phyloP scores from a whole-genome alignment of 2,113 vertebrate genomes.

The Xiphorhynchus elegans region DNA sequence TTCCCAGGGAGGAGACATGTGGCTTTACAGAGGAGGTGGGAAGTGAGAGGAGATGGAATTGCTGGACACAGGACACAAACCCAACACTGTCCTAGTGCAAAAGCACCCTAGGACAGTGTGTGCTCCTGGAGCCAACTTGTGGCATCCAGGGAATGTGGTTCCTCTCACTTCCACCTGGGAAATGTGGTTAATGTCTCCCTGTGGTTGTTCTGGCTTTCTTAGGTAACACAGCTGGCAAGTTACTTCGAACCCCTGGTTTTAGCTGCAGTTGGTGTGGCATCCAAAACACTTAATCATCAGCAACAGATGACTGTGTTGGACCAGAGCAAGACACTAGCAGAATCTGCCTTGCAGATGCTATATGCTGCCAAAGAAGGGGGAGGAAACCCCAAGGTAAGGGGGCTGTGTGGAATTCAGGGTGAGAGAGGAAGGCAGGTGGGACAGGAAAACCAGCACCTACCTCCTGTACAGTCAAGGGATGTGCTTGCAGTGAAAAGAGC shows the following conservation, averaged over 20 bases:
- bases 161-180: background rate
- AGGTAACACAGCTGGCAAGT: constrained; percentile 95
- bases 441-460: accelerated
- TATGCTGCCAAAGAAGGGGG: constrained; percentile 98
- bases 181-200: background rate
- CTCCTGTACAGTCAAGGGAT: background rate
- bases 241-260: constrained; percentile 95
- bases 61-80: background rate
- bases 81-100: accelerated
- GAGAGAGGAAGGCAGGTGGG: accelerated
- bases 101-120: background rate
- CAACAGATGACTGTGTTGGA: constrained; percentile 97
- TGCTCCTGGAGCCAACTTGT: background rate
- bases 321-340: constrained; percentile 96
- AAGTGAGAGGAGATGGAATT: background rate
- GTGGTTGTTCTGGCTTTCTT: background rate
- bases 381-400: constrained; percentile 93
- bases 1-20: accelerated
- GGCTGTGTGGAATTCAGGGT: background rate
- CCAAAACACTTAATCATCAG: constrained; percentile 92
- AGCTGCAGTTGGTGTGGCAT: constrained; percentile 92
- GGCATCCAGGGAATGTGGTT: background rate
- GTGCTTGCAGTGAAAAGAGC: background rate
- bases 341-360: constrained; percentile 96
- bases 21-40: background rate